Conservation (phyloP, 30 jellyfish, hydroid and myxozoan species). For the Sanderia malayensis region DNA sequence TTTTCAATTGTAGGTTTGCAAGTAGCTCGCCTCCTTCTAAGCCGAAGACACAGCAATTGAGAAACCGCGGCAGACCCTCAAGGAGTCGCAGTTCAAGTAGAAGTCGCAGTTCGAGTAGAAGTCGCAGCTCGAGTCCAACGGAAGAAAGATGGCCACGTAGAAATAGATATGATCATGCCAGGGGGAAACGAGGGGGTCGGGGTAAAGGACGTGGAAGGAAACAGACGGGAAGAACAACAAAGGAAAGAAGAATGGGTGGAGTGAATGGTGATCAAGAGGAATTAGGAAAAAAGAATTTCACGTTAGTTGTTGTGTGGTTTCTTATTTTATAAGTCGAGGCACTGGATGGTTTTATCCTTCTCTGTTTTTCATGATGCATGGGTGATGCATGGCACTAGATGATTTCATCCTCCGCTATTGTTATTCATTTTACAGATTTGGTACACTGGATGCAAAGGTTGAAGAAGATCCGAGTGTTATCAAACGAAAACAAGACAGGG, state of each 20-base stretch:
- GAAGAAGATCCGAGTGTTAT: constrained; percentile 57
- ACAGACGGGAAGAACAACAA: constrained; percentile 6
- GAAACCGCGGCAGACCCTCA: neutral
- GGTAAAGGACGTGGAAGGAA: constrained; percentile 47
- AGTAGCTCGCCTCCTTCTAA: neutral
- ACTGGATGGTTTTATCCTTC: too few species aligned
- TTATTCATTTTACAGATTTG: too few species aligned
- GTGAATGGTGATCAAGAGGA: constrained; percentile 11
- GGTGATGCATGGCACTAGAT: too few species aligned
- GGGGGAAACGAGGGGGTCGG: constrained; percentile 47
- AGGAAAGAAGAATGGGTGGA: constrained; percentile 37
- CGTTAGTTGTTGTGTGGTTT: too few species aligned
- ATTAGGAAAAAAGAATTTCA: constrained; percentile 29
- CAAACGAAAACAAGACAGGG: constrained; percentile 71
- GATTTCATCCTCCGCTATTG: too few species aligned
- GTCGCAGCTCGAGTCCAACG: constrained; percentile 40
- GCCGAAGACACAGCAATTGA: neutral
- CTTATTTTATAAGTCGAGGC: too few species aligned
- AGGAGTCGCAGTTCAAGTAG: constrained; percentile 40
- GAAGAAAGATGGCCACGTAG: constrained; percentile 4
- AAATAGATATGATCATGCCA: constrained; percentile 17
- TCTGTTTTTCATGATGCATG: too few species aligned
- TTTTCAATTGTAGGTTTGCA: too few species aligned
- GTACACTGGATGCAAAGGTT: constrained; percentile 21
- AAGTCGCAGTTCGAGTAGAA: constrained; percentile 9